Base-by-base conservation (phyloP, 1,140 invertebrate genomes). In the Carposina sasakii region DNA sequence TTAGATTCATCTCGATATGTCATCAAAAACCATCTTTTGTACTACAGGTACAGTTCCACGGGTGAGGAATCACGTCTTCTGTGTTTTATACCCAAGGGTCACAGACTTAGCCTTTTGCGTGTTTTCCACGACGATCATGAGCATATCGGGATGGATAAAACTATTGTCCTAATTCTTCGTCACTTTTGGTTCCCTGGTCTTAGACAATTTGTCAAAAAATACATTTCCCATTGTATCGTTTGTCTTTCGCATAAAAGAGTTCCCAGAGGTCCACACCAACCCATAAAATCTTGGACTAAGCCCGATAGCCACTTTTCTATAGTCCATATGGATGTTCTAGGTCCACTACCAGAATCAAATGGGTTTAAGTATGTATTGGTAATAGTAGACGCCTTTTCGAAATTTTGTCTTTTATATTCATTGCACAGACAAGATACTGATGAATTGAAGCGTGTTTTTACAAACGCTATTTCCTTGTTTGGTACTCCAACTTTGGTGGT, bases 151-250 rank as follows among this genome's bases (percentile, higher is more conserved):
- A 10, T 33, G 2, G 57, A 60, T 12, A 60, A 60, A 37, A 60
- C 55, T 1, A 26, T 31, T 4, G 48, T 54, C 13, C 33, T 37
- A 1, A 54, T 60, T 2, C 13, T 41, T 5, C 10, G 45, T 42
- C 49, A 60, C 31, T 60, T 60, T 44, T 60, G 57, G 59, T 61
- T 61, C 46, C 59, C 59, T 2, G 31, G 41, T 2, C 26, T 61
- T 17, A 15, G 28, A 10, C 21, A 45, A 15, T 59, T 59, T 44
- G 52, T 60, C 2, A 40, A 43, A 31, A 55, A 45, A 15, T 61
- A 59, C 30, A 23, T 58, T 3, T 30, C 4, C 3, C 44, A 34
- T 31, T 47, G 44, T 47, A 5, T 47, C 2, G 16, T 36, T 3
- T 47, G n/a, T 16, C 24, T 22, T n/a, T n/a, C n/a, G n/a, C n/a